Evolutionary conservation across 2,797 vertebrate species (phyloP).

Genomic region (Ambastaia sidthimunki): DNA sequence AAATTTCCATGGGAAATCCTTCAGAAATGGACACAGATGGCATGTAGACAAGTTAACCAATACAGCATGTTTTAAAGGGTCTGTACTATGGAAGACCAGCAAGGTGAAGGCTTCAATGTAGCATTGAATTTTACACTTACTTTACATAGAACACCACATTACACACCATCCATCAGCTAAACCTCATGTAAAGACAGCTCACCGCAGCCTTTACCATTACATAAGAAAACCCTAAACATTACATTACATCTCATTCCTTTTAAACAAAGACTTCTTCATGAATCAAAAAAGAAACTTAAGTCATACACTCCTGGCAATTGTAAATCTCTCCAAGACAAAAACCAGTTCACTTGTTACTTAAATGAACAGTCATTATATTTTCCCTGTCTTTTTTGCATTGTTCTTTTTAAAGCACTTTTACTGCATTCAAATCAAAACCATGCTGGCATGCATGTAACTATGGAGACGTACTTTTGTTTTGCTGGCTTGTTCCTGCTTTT

Average conservation of each 20-base stretch:
- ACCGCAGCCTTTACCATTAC: slow-evolving; percentile 3
- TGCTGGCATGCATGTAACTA: slow-evolving; percentile 66
- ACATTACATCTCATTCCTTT: slow-evolving; percentile 6
- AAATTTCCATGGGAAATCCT: slow-evolving; percentile 76
- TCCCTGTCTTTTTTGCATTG: slow-evolving; percentile 37
- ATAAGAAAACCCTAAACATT: slow-evolving; percentile 28
- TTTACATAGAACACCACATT: neutral
- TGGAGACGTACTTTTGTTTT: slow-evolving; percentile 69
- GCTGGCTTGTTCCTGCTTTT: slow-evolving; percentile 61
- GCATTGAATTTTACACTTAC: slow-evolving; percentile 35
- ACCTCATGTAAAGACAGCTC: slow-evolving; percentile 36
- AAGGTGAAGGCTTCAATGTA: neutral
- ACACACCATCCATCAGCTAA: slow-evolving; percentile 36
- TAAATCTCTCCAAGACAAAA: slow-evolving; percentile 39
- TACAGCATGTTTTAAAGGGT: slow-evolving; percentile 36
- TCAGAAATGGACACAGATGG: slow-evolving; percentile 68
- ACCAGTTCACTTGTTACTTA: slow-evolving; percentile 54
- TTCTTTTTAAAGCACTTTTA: slow-evolving; percentile 52
- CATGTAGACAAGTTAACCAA: slow-evolving; percentile 56
- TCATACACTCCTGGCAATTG: neutral
- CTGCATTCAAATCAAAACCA: slow-evolving; percentile 66
- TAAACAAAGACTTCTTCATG: slow-evolving; percentile 15
- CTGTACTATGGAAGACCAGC: neutral
- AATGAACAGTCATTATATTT: slow-evolving; percentile 36
- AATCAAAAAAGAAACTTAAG: slow-evolving; percentile 32